Evolutionary conservation across 1,140 invertebrate species (phyloP).

Genomic region (Heliconius hewitsoni): DNA sequence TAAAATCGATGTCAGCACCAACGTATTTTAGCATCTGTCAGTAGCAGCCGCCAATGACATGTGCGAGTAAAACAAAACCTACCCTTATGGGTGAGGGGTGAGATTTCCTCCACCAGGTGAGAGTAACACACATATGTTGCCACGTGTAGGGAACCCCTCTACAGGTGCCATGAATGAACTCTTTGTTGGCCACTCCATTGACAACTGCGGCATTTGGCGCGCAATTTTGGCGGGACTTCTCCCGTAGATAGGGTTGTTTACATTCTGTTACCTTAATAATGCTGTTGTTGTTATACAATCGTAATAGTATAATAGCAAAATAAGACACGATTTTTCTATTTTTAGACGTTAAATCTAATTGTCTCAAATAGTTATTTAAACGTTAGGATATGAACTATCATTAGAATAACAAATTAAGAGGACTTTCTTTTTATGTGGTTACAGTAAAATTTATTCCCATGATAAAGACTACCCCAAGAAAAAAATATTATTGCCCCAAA

Average conservation of each 20-base stretch:
- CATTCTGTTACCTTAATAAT: constrained; percentile 7
- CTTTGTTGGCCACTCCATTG: constrained; percentile 69
- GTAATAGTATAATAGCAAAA: neutral
- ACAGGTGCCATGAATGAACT: constrained; percentile 73
- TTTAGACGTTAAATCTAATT: neutral
- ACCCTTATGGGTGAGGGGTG: constrained; percentile 65
- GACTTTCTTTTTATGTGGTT: constrained; percentile 3
- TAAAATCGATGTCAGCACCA: constrained; percentile 67
- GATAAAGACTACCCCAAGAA: constrained; percentile 69
- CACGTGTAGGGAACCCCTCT: constrained; percentile 73
- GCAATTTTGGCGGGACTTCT: constrained; percentile 62
- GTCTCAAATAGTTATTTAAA: no score
- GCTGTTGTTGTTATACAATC: neutral
- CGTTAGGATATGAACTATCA: neutral
- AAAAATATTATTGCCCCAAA: constrained; percentile 48
- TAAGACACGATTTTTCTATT: neutral
- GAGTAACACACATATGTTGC: constrained; percentile 72
- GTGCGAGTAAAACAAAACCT: constrained; percentile 70
- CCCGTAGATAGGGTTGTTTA: constrained; percentile 42
- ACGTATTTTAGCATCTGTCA: constrained; percentile 80
- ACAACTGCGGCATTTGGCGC: constrained; percentile 71
- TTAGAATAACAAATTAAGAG: constrained; percentile 16
- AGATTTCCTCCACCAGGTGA: constrained; percentile 73
- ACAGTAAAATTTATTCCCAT: constrained; percentile 62
- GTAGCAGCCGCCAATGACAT: constrained; percentile 75